Percentiles rank a stretch among this genome's conserved stretches.
Conservation (phyloP, 2,797 vertebrate species). For the Pseudotriccus pelzelni region DNA sequence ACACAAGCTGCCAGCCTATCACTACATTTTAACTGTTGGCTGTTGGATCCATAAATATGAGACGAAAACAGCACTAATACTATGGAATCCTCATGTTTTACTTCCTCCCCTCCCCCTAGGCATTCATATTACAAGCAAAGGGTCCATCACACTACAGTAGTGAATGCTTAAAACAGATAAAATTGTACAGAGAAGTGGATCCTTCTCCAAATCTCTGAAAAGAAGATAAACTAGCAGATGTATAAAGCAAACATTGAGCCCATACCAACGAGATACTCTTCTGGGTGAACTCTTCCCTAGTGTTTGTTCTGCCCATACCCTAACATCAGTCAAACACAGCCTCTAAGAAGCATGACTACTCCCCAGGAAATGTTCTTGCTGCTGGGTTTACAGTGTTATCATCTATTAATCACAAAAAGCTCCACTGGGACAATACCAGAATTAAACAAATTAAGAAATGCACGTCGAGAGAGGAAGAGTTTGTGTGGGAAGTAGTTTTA, state of each 20-base stretch:
- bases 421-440: background rate
- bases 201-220: background rate
- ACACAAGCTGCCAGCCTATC: background rate
- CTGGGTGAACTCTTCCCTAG: background rate
- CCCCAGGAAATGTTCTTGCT: background rate
- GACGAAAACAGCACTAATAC: background rate
- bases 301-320: background rate
- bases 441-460: constrained; percentile 4
- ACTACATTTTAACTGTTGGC: background rate
- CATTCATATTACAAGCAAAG: background rate
- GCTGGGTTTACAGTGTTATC: background rate
- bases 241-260: background rate
- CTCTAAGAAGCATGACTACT: background rate
- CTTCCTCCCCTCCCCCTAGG: background rate
- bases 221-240: background rate
- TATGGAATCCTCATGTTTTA: background rate
- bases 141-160: background rate
- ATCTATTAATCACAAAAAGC: background rate
- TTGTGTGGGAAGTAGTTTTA: background rate
- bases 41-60: background rate
- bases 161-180: background rate
- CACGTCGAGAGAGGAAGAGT: background rate
- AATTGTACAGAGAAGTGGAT: background rate
- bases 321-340: background rate
- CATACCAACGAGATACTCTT: background rate